Evolutionary conservation across 1,140 invertebrate species (phyloP).

Genomic region (Zeugodacus cucurbitae): DNA sequence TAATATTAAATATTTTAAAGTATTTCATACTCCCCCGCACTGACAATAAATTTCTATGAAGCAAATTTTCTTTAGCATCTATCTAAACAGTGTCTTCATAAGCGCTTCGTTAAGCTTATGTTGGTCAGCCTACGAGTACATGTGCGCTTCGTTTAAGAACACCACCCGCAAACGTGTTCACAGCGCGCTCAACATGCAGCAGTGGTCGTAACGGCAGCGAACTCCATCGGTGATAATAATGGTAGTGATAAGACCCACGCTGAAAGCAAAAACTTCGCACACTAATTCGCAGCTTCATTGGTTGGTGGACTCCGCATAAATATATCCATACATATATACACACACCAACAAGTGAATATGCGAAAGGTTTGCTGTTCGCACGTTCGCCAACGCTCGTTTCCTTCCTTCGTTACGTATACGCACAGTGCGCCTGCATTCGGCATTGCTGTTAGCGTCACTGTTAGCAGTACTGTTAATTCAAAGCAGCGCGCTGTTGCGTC

Average conservation of each 20-base stretch:
- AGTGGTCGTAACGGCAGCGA: background rate
- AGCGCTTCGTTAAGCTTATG: background rate
- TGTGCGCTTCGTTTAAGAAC: background rate
- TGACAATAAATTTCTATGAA: background rate
- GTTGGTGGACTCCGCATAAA: background rate
- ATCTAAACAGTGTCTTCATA: background rate
- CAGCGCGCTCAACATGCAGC: background rate
- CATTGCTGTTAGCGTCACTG: background rate
- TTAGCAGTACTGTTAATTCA: background rate
- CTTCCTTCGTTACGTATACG: background rate
- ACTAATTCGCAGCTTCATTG: background rate
- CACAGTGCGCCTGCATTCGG: background rate
- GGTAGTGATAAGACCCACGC: background rate
- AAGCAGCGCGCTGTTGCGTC: background rate
- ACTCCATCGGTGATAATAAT: background rate
- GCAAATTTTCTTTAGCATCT: background rate
- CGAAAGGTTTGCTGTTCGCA: background rate
- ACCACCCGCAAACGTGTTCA: background rate
- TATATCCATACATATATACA: background rate
- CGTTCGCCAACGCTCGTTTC: background rate
- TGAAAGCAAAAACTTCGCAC: background rate
- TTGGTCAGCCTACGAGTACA: background rate
- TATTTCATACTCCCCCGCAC: background rate
- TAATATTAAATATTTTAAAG: too few relatives aligned
- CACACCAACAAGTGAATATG: background rate